Base-by-base conservation (phyloP, 2,888 invertebrate genomes). In the Siphlonurus alternatus region DNA sequence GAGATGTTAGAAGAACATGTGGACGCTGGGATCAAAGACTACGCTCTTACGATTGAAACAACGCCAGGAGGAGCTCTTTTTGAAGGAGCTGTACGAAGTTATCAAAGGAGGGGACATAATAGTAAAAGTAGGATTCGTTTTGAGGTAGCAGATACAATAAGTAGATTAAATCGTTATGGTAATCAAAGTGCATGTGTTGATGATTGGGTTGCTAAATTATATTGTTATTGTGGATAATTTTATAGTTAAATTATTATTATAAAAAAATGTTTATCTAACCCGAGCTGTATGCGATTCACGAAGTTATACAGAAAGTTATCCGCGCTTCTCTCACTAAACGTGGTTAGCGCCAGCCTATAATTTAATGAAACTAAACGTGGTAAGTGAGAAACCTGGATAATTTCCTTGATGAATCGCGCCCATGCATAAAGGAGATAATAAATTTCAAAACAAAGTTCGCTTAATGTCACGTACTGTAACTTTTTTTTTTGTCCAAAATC, bases 101-200 rank as follows among this genome's bases (percentile, higher is more conserved):
- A 69, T 59, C 72, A 18, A 72, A 75, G 65, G 72, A 72, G n/a
- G 72, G 71, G 7, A 67, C 5, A n/a, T 20, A 38, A 15, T 10
- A 38, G 15, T 15, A 38, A 38, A 38, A 56, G 20, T n/a, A 22
- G 7, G n/a, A n/a, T 56, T 56, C 7, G 22, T 20, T 56, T 20
- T 56, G 73, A 74, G 61, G 73, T 89, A 1, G 78, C 85, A 0
- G 92, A 91, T 22, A 83, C 87, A 22, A 71, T 77, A 22, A 77
- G 76, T 63, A 69, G 77, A 25, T 71, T 75, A 7, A 77, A 77
- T 67, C 66, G 69, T n/a, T 77, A 76, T 65, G 74, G 74, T 0
- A 70, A 72, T 61, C 75, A 76, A 67, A 74, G 75, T 23, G 56
- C 65, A 2, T 78, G 77, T 69, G 71, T 77, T 2, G 62, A 70